phyloP scores from a whole-genome alignment of 2,888 invertebrate species.

The Lathronympha strigana region DNA sequence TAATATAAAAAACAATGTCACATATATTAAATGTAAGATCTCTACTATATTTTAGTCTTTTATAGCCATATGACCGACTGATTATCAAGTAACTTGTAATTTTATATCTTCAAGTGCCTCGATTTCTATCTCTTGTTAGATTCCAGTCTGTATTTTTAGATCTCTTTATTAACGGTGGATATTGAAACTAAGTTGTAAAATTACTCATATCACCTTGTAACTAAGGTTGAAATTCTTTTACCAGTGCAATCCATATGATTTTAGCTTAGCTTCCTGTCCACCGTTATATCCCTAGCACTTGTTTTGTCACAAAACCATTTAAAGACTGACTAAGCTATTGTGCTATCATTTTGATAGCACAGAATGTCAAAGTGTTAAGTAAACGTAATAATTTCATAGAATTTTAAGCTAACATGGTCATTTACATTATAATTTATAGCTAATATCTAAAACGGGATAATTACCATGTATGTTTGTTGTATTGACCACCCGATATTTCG shows the following conservation, averaged over 20 bases:
- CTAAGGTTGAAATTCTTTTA: background rate
- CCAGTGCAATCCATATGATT: background rate
- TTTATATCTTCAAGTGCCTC: background rate
- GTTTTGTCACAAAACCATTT: background rate
- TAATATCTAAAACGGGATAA: too few relatives aligned
- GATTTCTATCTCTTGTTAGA: slow-evolving; percentile 7
- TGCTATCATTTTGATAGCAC: too few relatives aligned
- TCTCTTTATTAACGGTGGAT: slow-evolving; percentile 11
- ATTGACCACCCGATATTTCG: too few relatives aligned
- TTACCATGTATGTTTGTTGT: too few relatives aligned
- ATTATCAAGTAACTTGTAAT: slow-evolving; percentile 15
- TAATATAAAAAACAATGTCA: background rate
- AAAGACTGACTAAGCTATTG: too few relatives aligned
- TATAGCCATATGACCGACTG: slow-evolving; percentile 17
- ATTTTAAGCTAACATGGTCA: too few relatives aligned
- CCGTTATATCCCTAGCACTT: too few relatives aligned
- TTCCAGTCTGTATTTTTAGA: slow-evolving; percentile 15
- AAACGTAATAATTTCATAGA: too few relatives aligned
- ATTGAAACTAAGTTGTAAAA: background rate
- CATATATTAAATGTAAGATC: slow-evolving; percentile 1
- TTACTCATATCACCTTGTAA: slow-evolving; percentile 2
- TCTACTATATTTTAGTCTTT: slow-evolving; percentile 8
- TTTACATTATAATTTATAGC: too few relatives aligned
- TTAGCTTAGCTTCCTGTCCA: background rate
- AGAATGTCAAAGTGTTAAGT: too few relatives aligned